Evolutionary conservation across 35 echinoderm and acorn worm species (phyloP).

Genomic region (Chiridota heheva): DNA sequence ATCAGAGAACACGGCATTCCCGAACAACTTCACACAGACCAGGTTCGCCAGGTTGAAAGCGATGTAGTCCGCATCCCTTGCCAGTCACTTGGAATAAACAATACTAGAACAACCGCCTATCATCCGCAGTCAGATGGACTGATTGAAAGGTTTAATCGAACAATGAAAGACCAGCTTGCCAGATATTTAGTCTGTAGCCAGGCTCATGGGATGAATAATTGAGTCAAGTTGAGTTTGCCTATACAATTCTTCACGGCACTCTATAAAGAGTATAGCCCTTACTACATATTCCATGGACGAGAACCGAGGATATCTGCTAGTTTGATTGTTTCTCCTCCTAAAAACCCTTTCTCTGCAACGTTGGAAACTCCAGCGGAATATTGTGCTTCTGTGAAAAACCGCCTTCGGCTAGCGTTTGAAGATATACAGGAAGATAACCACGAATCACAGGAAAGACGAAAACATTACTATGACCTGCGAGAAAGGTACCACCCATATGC

Average conservation of each 20-base stretch:
- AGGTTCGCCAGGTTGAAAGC: constrained; percentile 45
- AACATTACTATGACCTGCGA: too few species aligned
- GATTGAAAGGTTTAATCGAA: constrained; percentile 6
- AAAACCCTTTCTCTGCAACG: neutral
- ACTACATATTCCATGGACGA: neutral
- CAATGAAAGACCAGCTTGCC: constrained; percentile 21
- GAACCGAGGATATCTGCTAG: neutral
- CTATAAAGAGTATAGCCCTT: neutral
- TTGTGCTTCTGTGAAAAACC: too few species aligned
- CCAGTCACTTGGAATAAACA: constrained; percentile 10
- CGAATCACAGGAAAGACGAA: too few species aligned
- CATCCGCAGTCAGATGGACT: constrained; percentile 41
- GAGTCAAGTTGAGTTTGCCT: constrained; percentile 19
- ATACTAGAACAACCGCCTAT: constrained; percentile 30
- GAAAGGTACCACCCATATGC: too few species aligned
- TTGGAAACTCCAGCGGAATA: neutral
- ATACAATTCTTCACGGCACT: neutral
- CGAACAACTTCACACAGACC: constrained; percentile 44
- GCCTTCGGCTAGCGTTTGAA: too few species aligned
- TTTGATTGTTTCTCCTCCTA: neutral
- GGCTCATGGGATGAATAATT: neutral
- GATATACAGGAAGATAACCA: too few species aligned
- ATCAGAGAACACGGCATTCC: constrained; percentile 4
- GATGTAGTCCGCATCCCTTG: neutral
- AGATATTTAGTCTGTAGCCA: neutral